Base-by-base conservation (phyloP, 2,113 vertebrate species). In the Cottus gobio region DNA sequence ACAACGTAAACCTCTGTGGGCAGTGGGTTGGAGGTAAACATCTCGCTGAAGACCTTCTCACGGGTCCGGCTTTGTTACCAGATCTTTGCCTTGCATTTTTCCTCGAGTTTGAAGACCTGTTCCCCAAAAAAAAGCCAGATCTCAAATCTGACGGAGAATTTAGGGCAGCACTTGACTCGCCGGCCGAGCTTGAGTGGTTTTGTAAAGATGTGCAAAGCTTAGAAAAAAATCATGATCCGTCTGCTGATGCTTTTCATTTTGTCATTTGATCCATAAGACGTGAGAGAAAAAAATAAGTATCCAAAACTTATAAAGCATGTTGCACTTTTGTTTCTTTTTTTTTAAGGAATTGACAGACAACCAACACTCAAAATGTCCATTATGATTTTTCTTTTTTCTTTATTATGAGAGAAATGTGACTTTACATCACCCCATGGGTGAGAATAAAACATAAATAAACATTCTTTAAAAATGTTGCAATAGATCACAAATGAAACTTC, bases 361-460 rank as follows among this genome's bases (percentile, higher is more conserved):
- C 12, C 11, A 52, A 26, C 58, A 48, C 39, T 58, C 9, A 16
- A 15, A 22, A 52, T 30, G 11, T 68, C 7, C 71, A 80, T 76
- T 82, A 81, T 82, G 34, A 79, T 86, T 74, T 77, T 88, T 34
- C 34, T 90, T 94, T 96, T 58, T 31, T 56, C 11, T 57, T 97
- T 96, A 97, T 97, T 97, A 93, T 92, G 90, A 96, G 91, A 90
- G 92, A 94, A 91, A 92, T 94, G 90, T 90, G 74, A 93, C 93
- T 96, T 96, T 95, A 96, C 95, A 96, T 94, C 92, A 90, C 81
- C 72, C 68, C 90, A 92, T 86, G 93, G 78, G 78, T 54, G 92
- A 91, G 89, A 94, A 95, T 93, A 89, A 94, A 93, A 90, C 96
- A 98, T 98, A 99, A 99, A 99, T 99, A 98, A 97, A 95, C 92